A percentile compares a stretch with the other conserved stretches of the same genome.
phyloP scores from a whole-genome alignment of 2,888 invertebrate species.

The Leptopilina myrica region DNA sequence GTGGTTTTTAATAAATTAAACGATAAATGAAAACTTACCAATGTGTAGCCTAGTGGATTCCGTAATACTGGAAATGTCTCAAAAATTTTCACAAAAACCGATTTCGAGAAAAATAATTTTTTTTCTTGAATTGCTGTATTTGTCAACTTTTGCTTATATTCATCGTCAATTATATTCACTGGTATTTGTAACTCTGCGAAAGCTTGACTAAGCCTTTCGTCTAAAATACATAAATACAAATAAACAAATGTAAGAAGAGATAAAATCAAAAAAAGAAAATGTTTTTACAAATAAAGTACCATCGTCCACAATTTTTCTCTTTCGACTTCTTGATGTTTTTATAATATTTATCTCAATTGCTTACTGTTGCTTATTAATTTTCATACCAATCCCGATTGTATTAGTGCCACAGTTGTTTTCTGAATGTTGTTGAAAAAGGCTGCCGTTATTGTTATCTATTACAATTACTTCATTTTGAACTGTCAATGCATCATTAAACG shows the following conservation, averaged over 20 bases:
- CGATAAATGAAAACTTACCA: too few relatives aligned
- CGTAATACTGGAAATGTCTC: too few relatives aligned
- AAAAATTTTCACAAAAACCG: too few relatives aligned
- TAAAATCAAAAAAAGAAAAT: background rate
- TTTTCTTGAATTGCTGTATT: constrained; percentile 39
- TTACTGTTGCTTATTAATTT: background rate
- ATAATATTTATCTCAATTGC: constrained; percentile 42
- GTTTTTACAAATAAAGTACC: background rate
- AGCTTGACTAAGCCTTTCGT: constrained; percentile 11
- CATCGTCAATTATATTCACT: constrained; percentile 42
- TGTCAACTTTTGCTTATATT: constrained; percentile 37
- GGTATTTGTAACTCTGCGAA: constrained; percentile 40
- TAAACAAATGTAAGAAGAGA: constrained; percentile 2
- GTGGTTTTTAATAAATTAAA: too few relatives aligned
- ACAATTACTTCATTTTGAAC: background rate
- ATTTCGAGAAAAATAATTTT: constrained; percentile 19
- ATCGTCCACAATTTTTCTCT: constrained; percentile 29
- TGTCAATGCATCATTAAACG: background rate
- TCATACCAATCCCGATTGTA: background rate
- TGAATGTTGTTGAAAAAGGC: constrained; percentile 3
- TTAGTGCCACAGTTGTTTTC: background rate
- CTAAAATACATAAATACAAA: constrained; percentile 36
- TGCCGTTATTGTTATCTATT: background rate
- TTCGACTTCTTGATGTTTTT: constrained; percentile 4
- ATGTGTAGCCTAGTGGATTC: too few relatives aligned